These are phyloP conservation scores for Poecilus cupreus DNA, from an alignment of 2,888 invertebrate genomes.

Conservation along the genomic window DNA sequence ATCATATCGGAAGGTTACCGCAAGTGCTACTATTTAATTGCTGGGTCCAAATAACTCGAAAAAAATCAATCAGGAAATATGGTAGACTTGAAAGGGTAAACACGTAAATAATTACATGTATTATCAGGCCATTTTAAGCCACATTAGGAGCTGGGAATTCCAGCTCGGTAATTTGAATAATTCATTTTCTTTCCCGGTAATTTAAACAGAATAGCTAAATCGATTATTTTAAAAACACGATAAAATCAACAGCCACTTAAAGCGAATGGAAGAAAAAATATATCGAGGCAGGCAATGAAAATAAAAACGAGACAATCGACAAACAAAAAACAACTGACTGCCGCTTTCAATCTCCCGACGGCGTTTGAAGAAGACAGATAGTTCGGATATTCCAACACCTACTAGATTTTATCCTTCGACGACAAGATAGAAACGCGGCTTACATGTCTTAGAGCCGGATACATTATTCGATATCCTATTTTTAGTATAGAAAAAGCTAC, in stretches of 20 bases:
- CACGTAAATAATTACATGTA: conserved; percentile 8
- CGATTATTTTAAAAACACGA: conserved; percentile 38
- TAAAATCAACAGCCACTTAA: conserved; percentile 41
- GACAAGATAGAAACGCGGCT: neutral
- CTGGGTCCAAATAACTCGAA: too few relatives aligned
- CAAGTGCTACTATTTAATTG: too few relatives aligned
- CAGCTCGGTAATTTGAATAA: conserved; percentile 10
- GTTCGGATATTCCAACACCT: conserved; percentile 32
- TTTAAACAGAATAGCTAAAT: conserved; percentile 28
- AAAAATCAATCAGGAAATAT: too few relatives aligned
- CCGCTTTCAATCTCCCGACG: conserved; percentile 16
- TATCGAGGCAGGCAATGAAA: conserved; percentile 27
- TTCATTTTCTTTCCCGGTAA: neutral
- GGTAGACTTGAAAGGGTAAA: neutral
- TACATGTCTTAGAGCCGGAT: neutral
- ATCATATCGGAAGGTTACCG: too few relatives aligned
- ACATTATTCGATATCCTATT: conserved; percentile 12
- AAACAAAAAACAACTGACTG: conserved; percentile 34
- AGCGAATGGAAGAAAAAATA: conserved; percentile 23
- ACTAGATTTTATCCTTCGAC: neutral
- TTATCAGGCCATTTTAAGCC: neutral
- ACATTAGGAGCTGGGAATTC: neutral
- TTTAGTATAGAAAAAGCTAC: too few relatives aligned
- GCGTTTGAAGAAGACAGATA: conserved; percentile 24
- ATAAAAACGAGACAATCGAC: conserved; percentile 39